A percentile compares a stretch with the other conserved stretches of the same genome.
Evolutionary conservation across 2,888 invertebrate species (phyloP).

Genomic region (Diaprepes abbreviatus): DNA sequence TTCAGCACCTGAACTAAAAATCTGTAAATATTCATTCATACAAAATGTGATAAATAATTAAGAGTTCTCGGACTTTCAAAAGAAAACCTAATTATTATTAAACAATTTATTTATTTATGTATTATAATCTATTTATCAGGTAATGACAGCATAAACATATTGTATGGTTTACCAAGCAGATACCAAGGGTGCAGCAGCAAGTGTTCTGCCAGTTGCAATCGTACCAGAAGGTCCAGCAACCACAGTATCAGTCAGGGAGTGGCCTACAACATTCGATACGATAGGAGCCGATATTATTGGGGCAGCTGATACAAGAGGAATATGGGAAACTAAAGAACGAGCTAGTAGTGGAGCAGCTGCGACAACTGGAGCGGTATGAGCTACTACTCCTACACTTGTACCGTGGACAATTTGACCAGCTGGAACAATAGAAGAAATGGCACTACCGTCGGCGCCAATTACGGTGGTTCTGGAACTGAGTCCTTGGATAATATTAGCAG

Average conservation of each 20-base stretch:
- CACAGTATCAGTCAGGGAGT: conserved; percentile 49
- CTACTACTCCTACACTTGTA: conserved; percentile 56
- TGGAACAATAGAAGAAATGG: conserved; percentile 57
- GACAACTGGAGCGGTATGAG: conserved; percentile 50
- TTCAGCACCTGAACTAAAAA: too few species aligned
- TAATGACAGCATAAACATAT: too few species aligned
- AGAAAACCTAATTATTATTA: too few species aligned
- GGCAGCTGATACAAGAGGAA: too few species aligned
- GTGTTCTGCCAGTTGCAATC: conserved; percentile 51
- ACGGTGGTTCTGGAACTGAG: conserved; percentile 59
- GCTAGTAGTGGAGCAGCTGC: too few species aligned
- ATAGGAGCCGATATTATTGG: conserved; percentile 44
- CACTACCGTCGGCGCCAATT: conserved; percentile 59
- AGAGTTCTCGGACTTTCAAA: too few species aligned
- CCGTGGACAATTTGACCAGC: conserved; percentile 58
- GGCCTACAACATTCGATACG: conserved; percentile 23
- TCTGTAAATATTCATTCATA: too few species aligned
- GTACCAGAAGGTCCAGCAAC: conserved; percentile 58
- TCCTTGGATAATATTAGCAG: conserved; percentile 58
- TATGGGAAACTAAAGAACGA: conserved; percentile 31
- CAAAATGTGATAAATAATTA: too few species aligned
- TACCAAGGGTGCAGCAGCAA: conserved; percentile 38
- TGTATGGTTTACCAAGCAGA: conserved; percentile 21
- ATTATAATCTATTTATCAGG: too few species aligned
- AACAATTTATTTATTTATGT: too few species aligned